A percentile compares a stretch with the other conserved stretches of the same genome.
Conservation (phyloP, 2,888 invertebrate genomes). For the Drosophila limbata region DNA sequence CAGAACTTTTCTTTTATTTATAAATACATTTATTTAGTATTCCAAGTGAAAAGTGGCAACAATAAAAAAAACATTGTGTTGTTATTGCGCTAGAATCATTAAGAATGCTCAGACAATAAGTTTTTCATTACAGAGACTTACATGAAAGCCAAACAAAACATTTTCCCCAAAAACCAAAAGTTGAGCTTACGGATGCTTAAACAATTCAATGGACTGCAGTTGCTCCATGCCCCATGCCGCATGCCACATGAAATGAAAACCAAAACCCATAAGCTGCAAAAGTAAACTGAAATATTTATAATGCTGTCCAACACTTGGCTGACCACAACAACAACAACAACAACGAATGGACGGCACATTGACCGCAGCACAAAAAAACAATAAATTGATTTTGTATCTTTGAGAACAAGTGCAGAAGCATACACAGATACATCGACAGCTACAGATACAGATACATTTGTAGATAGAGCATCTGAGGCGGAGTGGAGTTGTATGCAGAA, state of each 20-base stretch:
- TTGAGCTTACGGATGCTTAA: conserved; percentile 61
- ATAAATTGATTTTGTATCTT: conserved; percentile 75
- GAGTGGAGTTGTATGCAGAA: conserved; percentile 39
- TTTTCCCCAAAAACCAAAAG: conserved; percentile 40
- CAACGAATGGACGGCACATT: conserved; percentile 39
- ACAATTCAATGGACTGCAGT: conserved; percentile 71
- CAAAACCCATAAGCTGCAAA: conserved; percentile 64
- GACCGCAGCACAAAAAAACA: conserved; percentile 54
- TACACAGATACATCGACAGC: conserved; percentile 7
- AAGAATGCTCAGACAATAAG: conserved; percentile 28
- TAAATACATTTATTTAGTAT: conserved; percentile 8
- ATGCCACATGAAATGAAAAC: conserved; percentile 6
- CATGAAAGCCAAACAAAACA: conserved; percentile 37
- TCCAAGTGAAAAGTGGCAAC: conserved; percentile 7
- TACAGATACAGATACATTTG: conserved; percentile 6
- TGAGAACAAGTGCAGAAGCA: conserved; percentile 51
- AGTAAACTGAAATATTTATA: conserved; percentile 75
- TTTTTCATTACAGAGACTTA: conserved; percentile 50
- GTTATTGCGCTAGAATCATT: conserved; percentile 28
- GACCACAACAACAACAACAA: conserved; percentile 62
- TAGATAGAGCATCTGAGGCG: neutral
- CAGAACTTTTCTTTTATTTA: neutral
- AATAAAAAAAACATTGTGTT: conserved; percentile 9
- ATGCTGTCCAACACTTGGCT: conserved; percentile 77
- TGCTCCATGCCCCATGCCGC: conserved; percentile 1